Percentiles rank a stretch among this genome's conserved stretches.
Conservation (phyloP, 2,113 vertebrate species). For the Copsychus sechellarum region DNA sequence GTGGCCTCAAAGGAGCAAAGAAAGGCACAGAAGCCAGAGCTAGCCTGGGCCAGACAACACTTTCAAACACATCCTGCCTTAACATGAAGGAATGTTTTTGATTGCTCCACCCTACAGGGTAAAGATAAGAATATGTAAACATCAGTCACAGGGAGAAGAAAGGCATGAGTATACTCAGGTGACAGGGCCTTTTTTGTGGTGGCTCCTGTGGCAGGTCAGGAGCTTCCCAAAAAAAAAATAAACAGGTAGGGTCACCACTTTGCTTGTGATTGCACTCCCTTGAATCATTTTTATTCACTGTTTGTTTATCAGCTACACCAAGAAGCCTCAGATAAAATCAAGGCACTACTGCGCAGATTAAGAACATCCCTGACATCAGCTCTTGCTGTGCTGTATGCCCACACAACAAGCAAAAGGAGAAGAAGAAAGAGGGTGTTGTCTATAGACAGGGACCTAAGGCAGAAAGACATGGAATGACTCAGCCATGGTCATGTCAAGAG, state of each 20-base stretch:
- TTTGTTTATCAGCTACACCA: background rate
- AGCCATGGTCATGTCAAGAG: background rate
- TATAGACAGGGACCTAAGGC: background rate
- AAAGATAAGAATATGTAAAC: background rate
- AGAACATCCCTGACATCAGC: background rate
- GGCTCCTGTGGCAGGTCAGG: background rate
- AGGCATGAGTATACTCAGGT: background rate
- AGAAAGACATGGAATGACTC: background rate
- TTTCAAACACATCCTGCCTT: background rate
- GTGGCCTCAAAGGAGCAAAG: background rate
- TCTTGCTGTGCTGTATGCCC: background rate
- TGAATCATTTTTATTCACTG: background rate
- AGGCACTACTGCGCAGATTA: background rate
- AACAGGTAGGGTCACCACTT: background rate
- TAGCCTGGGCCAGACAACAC: background rate
- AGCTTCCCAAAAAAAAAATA: background rate
- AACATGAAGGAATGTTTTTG: background rate
- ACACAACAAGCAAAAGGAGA: background rate
- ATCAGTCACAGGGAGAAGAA: background rate
- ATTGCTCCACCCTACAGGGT: background rate
- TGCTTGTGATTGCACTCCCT: background rate
- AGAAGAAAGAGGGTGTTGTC: background rate
- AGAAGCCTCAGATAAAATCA: background rate
- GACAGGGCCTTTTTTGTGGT: background rate
- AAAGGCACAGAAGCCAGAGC: background rate